Evolutionary conservation across 2,888 invertebrate genomes (phyloP).

Genomic region (Boloria euphrosyne): DNA sequence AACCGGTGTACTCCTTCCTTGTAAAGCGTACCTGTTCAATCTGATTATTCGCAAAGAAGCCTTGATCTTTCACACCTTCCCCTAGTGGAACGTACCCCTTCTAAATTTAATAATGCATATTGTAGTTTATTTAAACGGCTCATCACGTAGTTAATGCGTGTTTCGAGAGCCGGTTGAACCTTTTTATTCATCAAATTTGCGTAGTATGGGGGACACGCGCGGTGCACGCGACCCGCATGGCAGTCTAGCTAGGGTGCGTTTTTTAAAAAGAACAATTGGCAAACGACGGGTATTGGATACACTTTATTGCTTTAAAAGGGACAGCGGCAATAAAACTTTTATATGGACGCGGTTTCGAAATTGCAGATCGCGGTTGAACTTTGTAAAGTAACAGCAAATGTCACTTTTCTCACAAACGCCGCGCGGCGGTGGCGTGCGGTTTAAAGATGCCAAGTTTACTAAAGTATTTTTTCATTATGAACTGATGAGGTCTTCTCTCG

Average conservation of each 20-base stretch:
- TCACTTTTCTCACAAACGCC: conserved; percentile 20
- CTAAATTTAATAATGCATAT: conserved; percentile 41
- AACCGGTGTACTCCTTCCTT: conserved; percentile 64
- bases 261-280: conserved; percentile 54
- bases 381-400: conserved; percentile 29
- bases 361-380: conserved; percentile 32
- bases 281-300: conserved; percentile 52
- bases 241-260: conserved; percentile 49
- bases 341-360: conserved; percentile 39
- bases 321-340: conserved; percentile 38
- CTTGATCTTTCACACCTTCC: conserved; percentile 71
- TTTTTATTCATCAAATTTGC: conserved; percentile 68
- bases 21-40: conserved; percentile 54
- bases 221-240: conserved; percentile 76
- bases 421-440: conserved; percentile 8
- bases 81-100: conserved; percentile 53
- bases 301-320: conserved; percentile 47
- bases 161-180: conserved; percentile 62
- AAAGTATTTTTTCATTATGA: conserved; percentile 31
- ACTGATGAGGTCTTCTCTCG: conserved; percentile 23
- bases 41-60: conserved; percentile 55
- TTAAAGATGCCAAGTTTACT: conserved; percentile 13
- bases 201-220: conserved; percentile 77
- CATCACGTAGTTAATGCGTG: conserved; percentile 57
- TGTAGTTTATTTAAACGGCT: conserved; percentile 47